A percentile compares a stretch with the other conserved stretches of the same genome.
Evolutionary conservation across 2,888 invertebrate genomes (phyloP).

Genomic region (Nomada goodeniana): DNA sequence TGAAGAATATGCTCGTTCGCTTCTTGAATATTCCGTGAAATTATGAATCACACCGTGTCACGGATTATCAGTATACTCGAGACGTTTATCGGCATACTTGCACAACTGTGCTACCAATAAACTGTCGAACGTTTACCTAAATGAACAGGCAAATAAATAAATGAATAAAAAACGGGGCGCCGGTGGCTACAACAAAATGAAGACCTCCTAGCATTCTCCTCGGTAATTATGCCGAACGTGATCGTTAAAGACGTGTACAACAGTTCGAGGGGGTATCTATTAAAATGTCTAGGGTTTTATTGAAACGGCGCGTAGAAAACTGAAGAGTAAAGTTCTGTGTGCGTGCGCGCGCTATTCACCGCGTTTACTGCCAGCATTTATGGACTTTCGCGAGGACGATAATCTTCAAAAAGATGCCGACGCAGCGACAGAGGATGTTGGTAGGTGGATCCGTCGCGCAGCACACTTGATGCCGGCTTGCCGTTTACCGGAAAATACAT

Average conservation of each 20-base stretch:
- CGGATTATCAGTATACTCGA: neutral
- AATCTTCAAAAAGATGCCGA: conserved; percentile 52
- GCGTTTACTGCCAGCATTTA: conserved; percentile 44
- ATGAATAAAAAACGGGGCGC: neutral
- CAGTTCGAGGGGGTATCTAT: conserved; percentile 9
- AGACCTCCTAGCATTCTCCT: neutral
- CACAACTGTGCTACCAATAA: neutral
- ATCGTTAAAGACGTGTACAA: neutral
- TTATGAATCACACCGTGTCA: too few relatives aligned
- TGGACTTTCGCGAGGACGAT: conserved; percentile 50
- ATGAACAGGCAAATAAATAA: neutral
- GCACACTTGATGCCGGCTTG: conserved; percentile 11
- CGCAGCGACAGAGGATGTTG: conserved; percentile 30
- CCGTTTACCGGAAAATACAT: conserved; percentile 38
- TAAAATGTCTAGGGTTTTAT: conserved; percentile 22
- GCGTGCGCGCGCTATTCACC: neutral
- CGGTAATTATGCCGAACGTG: conserved; percentile 8
- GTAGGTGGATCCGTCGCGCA: conserved; percentile 19
- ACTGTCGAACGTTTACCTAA: neutral
- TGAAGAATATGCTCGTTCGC: too few relatives aligned
- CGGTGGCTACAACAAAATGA: neutral
- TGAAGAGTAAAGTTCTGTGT: neutral
- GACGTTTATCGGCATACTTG: neutral
- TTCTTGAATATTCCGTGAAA: too few relatives aligned
- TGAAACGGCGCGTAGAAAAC: conserved; percentile 10